phyloP scores from a whole-genome alignment of 1,140 invertebrate species.

The Cydia splendana region DNA sequence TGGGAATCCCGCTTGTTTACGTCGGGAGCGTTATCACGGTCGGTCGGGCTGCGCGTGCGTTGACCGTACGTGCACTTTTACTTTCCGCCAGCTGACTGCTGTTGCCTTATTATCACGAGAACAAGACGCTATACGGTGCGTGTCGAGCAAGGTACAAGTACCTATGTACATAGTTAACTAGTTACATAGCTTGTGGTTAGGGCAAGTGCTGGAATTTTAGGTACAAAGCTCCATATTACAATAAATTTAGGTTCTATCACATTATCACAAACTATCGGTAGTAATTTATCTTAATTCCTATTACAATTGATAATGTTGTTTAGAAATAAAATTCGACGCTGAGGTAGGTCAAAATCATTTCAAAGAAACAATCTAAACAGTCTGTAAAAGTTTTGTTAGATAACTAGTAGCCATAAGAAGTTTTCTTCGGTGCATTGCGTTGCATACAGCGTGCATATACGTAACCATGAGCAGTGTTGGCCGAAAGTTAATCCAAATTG shows the following conservation, averaged over 20 bases:
- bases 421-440: not conserved
- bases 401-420: too few relatives aligned
- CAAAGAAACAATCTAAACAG: too few relatives aligned
- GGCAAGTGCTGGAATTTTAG: not conserved
- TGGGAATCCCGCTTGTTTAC: not conserved
- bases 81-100: slow-evolving; percentile 63
- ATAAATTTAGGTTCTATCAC: not conserved
- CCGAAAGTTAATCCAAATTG: too few relatives aligned
- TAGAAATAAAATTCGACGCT: too few relatives aligned
- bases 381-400: too few relatives aligned
- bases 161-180: too few relatives aligned
- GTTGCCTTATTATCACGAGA: slow-evolving; percentile 35
- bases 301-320: too few relatives aligned
- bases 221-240: not conserved
- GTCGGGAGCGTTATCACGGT: slow-evolving; percentile 1
- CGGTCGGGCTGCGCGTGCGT: slow-evolving; percentile 49
- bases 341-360: too few relatives aligned
- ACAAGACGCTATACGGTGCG: not conserved
- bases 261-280: too few relatives aligned
- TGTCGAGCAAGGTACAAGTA: not conserved
- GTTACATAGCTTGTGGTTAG: slow-evolving; percentile 1
- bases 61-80: slow-evolving; percentile 68
- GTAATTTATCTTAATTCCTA: too few relatives aligned
- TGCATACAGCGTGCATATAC: not conserved
- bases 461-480: too few relatives aligned